Percentiles rank a stretch among this genome's conserved stretches.
Evolutionary conservation across 2,797 vertebrate species (phyloP).

Genomic region (Argentina silus): DNA sequence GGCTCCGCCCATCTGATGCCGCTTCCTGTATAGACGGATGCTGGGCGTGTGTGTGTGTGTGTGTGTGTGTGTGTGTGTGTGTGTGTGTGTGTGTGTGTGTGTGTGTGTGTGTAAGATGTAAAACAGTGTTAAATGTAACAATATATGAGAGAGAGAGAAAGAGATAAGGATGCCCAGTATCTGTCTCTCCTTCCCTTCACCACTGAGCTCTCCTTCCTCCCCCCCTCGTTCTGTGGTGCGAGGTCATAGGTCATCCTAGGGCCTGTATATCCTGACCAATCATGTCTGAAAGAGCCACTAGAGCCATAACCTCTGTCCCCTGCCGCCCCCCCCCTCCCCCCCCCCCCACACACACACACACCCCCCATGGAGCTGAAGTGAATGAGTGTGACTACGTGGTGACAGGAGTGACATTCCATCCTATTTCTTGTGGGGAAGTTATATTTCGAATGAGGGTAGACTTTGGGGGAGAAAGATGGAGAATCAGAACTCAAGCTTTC

Average conservation of each 20-base stretch:
- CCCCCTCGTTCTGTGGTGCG: not conserved
- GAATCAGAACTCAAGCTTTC: not conserved
- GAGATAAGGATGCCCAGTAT: not conserved
- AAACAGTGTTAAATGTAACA: constrained; percentile 21
- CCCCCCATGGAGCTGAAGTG: no score
- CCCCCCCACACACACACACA: no score
- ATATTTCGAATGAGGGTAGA: no score
- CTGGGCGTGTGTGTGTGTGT: constrained; percentile 14
- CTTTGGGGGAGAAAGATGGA: no score
- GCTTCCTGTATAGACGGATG: not conserved
- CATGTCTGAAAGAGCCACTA: not conserved
- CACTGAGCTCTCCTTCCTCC: constrained; percentile 7
- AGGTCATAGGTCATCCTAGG: not conserved
- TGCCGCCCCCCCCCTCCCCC: not conserved
- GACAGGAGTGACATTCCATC: no score
- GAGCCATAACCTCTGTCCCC: not conserved
- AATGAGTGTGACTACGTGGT: no score
- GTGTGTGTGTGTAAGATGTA: constrained; percentile 17
- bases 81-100: constrained; percentile 20
- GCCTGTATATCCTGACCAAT: constrained; percentile 2
- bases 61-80: constrained; percentile 23
- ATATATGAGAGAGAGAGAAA: not conserved
- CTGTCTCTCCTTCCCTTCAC: not conserved
- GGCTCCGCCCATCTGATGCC: constrained; percentile 27
- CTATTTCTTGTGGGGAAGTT: no score